Conservation (phyloP, 2,113 vertebrate species). For the Prolemur simus region DNA sequence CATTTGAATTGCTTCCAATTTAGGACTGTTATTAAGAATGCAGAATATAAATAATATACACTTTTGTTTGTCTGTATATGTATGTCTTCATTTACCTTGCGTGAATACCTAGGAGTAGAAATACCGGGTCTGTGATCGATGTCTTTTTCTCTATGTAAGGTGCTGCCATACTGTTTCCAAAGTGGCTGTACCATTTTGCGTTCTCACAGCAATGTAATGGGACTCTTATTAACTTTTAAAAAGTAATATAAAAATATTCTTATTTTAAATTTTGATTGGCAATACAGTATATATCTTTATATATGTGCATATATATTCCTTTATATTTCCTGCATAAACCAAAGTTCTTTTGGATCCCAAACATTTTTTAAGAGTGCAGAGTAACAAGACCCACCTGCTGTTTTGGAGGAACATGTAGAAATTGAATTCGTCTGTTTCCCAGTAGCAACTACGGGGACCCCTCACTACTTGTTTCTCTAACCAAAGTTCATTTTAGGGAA, state of each 20-base stretch:
- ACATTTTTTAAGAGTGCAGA: background rate
- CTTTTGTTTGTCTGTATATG: too few species aligned
- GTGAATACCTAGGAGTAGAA: background rate
- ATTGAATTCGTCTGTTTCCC: background rate
- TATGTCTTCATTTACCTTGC: background rate
- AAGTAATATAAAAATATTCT: background rate
- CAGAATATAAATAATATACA: background rate
- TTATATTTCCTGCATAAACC: too few species aligned
- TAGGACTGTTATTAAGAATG: background rate
- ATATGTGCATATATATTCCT: background rate
- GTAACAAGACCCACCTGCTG: background rate
- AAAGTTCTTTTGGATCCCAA: background rate
- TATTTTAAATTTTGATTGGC: background rate
- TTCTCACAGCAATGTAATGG: too few species aligned
- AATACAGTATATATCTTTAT: background rate
- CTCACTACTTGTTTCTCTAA: background rate
- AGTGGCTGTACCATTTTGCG: background rate
- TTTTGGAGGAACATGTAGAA: too few species aligned
- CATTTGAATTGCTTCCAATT: background rate
- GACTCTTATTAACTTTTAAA: background rate
- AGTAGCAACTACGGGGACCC: background rate
- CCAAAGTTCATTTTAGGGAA: background rate
- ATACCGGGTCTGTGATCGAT: accelerated
- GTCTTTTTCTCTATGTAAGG: accelerated
- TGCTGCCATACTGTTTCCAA: too few species aligned